Evolutionary conservation across 1,140 invertebrate genomes (phyloP).

Genomic region (Pantala flavescens): DNA sequence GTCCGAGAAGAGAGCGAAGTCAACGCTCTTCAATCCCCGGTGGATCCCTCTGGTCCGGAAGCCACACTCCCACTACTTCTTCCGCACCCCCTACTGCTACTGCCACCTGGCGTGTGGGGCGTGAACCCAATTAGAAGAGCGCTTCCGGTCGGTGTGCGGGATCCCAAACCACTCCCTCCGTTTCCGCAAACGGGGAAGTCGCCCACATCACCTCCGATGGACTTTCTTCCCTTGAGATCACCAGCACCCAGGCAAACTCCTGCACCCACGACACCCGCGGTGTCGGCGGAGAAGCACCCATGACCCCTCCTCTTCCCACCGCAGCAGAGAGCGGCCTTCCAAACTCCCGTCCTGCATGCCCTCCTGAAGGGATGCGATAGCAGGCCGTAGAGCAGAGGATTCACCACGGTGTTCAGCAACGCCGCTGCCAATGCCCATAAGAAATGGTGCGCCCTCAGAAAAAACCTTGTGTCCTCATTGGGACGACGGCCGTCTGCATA

Average conservation of each 20-base stretch:
- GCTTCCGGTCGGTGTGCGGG: background rate
- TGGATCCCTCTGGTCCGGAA: background rate
- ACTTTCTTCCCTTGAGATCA: background rate
- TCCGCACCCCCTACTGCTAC: background rate
- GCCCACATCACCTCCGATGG: background rate
- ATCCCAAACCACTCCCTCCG: background rate
- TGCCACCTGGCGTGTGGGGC: background rate
- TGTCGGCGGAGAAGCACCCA: background rate
- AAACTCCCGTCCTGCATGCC: background rate
- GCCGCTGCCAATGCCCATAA: slow-evolving; percentile 47
- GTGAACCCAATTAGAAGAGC: background rate
- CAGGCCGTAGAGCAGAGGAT: slow-evolving; percentile 68
- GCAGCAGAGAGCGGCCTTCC: background rate
- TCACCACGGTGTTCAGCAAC: slow-evolving; percentile 60
- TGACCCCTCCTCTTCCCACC: background rate
- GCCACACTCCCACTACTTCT: background rate
- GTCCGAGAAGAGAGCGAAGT: too few species aligned
- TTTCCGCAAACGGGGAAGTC: background rate
- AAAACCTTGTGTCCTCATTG: slow-evolving; percentile 38
- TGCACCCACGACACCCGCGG: background rate
- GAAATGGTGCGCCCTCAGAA: slow-evolving; percentile 43
- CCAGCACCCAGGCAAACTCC: background rate
- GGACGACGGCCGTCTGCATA: slow-evolving; percentile 43
- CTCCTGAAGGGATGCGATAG: slow-evolving; percentile 61
- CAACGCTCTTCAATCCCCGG: background rate